Evolutionary conservation across 2,113 vertebrate genomes (phyloP).

Genomic region (Lethenteron camtschaticum): DNA sequence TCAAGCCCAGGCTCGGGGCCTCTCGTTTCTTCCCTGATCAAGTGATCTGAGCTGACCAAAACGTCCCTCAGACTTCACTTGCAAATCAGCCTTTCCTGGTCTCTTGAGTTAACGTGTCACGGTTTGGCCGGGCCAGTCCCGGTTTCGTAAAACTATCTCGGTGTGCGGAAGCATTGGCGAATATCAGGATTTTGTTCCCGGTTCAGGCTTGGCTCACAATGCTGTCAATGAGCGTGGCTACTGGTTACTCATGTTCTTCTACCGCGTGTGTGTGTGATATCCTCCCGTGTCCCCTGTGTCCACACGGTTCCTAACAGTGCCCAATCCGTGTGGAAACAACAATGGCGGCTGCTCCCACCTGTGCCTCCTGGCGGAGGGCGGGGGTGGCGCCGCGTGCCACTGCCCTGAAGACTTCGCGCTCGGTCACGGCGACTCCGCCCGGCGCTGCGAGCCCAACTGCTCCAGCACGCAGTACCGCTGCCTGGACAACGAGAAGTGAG

Average conservation of each 20-base stretch:
- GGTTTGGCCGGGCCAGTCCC: too few relatives aligned
- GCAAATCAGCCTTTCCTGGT: too few relatives aligned
- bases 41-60: too few relatives aligned
- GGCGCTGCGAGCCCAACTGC: conserved; percentile 28
- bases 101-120: too few relatives aligned
- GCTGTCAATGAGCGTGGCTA: not conserved
- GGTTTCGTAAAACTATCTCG: too few relatives aligned
- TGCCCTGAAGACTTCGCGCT: conserved; percentile 27
- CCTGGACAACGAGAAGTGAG: conserved; percentile 27
- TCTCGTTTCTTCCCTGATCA: too few relatives aligned
- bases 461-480: conserved; percentile 32
- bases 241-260: not conserved
- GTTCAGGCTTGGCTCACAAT: not conserved
- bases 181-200: not conserved
- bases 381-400: conserved; percentile 17
- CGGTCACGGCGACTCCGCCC: conserved; percentile 17
- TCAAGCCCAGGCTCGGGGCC: too few relatives aligned
- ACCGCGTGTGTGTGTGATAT: not conserved
- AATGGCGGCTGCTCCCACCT: conserved; percentile 22
- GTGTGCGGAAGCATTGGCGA: too few relatives aligned
- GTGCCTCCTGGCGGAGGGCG: conserved; percentile 25
- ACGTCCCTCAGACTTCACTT: too few relatives aligned
- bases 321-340: conserved; percentile 23
- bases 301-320: conserved; percentile 1
- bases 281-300: too few relatives aligned